Evolutionary conservation across 2,888 invertebrate genomes (phyloP).

Genomic region (Diploptera punctata): DNA sequence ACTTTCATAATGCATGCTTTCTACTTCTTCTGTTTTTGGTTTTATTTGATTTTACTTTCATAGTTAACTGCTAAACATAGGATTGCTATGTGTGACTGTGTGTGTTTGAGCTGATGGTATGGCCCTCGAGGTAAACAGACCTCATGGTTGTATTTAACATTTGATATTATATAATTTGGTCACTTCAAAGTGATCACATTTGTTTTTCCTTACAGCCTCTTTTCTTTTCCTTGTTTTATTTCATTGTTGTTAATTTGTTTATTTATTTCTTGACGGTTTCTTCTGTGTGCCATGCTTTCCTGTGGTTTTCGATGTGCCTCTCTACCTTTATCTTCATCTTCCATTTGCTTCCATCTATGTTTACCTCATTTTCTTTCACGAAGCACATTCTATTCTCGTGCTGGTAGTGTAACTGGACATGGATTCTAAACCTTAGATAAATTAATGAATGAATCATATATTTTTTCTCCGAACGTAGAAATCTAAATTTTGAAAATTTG

Average conservation of each 20-base stretch:
- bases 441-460: too few relatives aligned
- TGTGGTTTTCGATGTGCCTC: constrained; percentile 3
- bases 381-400: too few relatives aligned
- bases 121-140: not conserved
- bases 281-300: not conserved
- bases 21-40: not conserved
- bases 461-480: too few relatives aligned
- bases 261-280: not conserved
- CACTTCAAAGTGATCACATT: not conserved
- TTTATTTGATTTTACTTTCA: not conserved
- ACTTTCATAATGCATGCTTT: not conserved
- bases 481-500: too few relatives aligned
- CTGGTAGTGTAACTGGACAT: too few relatives aligned
- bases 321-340: not conserved
- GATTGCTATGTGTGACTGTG: constrained; percentile 8
- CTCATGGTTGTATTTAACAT: not conserved
- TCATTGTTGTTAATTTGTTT: too few relatives aligned
- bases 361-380: too few relatives aligned
- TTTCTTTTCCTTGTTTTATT: not conserved
- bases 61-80: not conserved
- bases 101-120: not conserved
- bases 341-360: not conserved
- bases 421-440: too few relatives aligned
- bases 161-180: not conserved
- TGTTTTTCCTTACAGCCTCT: not conserved